phyloP scores from a whole-genome alignment of 2,888 invertebrate genomes.

The Eristalis intricaria region DNA sequence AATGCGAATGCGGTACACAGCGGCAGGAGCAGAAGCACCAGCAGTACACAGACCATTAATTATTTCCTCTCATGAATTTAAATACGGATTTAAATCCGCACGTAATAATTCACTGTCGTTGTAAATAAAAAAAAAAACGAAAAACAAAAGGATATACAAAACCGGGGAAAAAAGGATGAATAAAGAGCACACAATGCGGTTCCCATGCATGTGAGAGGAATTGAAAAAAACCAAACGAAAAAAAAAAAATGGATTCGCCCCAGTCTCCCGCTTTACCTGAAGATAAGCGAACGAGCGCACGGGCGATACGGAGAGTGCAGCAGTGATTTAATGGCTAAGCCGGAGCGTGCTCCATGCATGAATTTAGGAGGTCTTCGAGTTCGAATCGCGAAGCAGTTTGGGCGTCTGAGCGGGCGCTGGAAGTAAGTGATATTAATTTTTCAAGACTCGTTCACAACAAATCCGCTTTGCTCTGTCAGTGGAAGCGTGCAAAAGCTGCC shows the following conservation, averaged over 20 bases:
- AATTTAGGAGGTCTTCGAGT: not conserved
- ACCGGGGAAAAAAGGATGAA: conserved; percentile 10
- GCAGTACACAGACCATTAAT: conserved; percentile 63
- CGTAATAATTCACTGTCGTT: conserved; percentile 70
- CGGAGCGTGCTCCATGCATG: not conserved
- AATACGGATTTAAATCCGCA: conserved; percentile 70
- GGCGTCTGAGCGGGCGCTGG: not conserved
- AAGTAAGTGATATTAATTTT: not conserved
- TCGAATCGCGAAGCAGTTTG: not conserved
- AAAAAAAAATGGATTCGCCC: conserved; percentile 42
- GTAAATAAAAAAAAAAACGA: conserved; percentile 54
- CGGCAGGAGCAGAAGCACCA: not conserved
- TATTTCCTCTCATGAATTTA: conserved; percentile 72
- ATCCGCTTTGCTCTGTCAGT: not conserved
- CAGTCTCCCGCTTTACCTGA: conserved; percentile 27
- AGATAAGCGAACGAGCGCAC: conserved; percentile 22
- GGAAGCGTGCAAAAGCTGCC: too few relatives aligned
- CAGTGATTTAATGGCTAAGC: conserved; percentile 56
- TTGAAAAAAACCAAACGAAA: conserved; percentile 10
- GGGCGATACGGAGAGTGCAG: conserved; percentile 19
- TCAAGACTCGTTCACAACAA: not conserved
- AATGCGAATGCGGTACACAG: conserved; percentile 42
- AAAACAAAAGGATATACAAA: conserved; percentile 3
- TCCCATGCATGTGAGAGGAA: conserved; percentile 24
- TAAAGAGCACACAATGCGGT: conserved; percentile 43